Base-by-base conservation (phyloP, 2,888 invertebrate species). In the Mythimna albipuncta region DNA sequence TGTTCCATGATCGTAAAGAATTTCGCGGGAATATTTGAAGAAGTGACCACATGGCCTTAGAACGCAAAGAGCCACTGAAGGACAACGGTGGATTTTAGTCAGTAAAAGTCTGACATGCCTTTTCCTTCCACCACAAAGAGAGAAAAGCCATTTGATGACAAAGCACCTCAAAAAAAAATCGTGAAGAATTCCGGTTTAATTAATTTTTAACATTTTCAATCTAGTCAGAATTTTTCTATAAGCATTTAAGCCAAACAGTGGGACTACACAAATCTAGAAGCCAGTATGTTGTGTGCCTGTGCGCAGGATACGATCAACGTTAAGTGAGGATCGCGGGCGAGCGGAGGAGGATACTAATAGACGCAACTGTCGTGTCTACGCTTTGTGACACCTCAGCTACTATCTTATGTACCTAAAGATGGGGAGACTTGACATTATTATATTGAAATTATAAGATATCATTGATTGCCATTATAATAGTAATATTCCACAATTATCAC, bases 291-390 rank as follows among this genome's bases (percentile, higher is more conserved):
- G 63, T 72, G 64, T 62, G 75, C 61, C 69, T 83, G 79, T 87
- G 73, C 87, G 77, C 90, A 91, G 91, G 90, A 91, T 89, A 85
- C 81, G 63, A 72, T 76, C 75, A 85, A 68, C 77, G 73, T 50
- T 74, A 77, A 73, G 79, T 72, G 73, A 63, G 69, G 73, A 68
- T 69, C 64, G 85, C 77, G 78, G 75, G 70, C 80, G 70, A 61
- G 63, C 77, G 74, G 65, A 77, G 77, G 79, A 63, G 74, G 78
- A 35, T 21, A 57, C 61, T 78, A 74, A 81, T 81, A 50, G 78
- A 11, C 58, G 63, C 44, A 68, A 77, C 50, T 77, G 32, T 57
- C 32, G n/a, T 21, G 32, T 21, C 10, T 67, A 41, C 55, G 38
- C 55, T 61, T 61, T 71, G 65, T 77, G 16, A 77, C 70, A 81